Evolutionary conservation across 1,140 invertebrate genomes (phyloP).

Genomic region (Diabrotica undecimpunctata): DNA sequence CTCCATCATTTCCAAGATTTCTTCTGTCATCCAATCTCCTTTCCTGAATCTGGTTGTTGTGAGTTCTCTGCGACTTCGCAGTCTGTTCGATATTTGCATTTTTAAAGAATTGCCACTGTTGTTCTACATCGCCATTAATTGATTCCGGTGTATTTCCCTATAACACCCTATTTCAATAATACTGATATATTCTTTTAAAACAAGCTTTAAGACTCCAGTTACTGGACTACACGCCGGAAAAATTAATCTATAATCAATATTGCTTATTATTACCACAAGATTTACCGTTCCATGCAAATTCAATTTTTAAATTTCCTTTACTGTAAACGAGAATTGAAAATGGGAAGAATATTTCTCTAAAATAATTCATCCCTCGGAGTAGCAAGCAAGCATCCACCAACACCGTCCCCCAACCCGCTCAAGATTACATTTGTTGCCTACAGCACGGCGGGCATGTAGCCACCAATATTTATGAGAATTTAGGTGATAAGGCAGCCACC

Average conservation of each 20-base stretch:
- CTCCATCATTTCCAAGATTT: no score
- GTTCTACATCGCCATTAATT: no score
- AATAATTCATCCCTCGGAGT: not conserved
- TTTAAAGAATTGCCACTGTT: no score
- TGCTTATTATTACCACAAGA: not conserved
- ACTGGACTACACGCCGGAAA: no score
- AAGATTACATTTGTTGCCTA: constrained; percentile 2
- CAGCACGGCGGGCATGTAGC: constrained; percentile 1
- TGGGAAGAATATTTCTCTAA: not conserved
- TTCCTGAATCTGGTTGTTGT: no score
- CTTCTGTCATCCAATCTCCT: no score
- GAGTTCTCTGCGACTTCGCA: no score
- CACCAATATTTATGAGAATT: constrained; percentile 29
- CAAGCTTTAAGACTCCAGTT: no score
- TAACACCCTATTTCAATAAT: no score
- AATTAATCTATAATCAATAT: constrained; percentile 3
- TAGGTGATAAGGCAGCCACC: constrained; percentile 22
- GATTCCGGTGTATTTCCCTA: no score
- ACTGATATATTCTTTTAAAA: no score
- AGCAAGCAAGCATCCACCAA: not conserved
- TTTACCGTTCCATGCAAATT: not conserved
- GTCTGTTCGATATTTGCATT: no score
- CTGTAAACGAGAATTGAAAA: not conserved
- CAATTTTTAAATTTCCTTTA: not conserved
- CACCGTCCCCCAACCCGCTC: not conserved